Percentiles rank a stretch among this genome's conserved stretches.
Evolutionary conservation across 2,888 invertebrate species (phyloP).

Genomic region (Adelphocoris suturalis): DNA sequence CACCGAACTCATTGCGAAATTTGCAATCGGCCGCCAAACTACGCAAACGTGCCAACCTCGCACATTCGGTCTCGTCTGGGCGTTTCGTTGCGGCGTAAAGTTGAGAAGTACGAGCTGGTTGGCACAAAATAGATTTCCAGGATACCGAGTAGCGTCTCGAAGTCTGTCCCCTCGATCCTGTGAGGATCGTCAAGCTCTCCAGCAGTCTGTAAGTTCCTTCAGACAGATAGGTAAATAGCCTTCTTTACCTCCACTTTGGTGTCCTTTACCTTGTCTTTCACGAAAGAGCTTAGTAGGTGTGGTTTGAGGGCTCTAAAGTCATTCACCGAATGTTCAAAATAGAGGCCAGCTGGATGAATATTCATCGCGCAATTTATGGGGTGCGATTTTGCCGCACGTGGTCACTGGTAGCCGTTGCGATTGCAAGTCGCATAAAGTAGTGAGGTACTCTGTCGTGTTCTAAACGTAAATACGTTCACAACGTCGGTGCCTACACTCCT

Average conservation of each 20-base stretch:
- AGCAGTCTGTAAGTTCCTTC: slow-evolving; percentile 8
- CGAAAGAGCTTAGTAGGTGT: not conserved
- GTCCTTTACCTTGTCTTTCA: not conserved
- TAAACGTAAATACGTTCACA: no score
- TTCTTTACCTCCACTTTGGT: not conserved
- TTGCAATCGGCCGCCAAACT: not conserved
- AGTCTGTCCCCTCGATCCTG: not conserved
- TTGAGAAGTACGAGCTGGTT: not conserved
- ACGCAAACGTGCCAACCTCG: not conserved
- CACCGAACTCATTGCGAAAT: not conserved
- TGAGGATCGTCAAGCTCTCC: not conserved
- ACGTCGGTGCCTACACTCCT: no score
- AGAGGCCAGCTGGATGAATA: not conserved
- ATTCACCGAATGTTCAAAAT: slow-evolving; percentile 10
- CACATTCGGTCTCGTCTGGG: not conserved
- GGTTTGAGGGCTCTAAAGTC: not conserved
- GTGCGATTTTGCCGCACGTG: no score
- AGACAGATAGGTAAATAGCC: not conserved
- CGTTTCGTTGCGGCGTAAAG: not conserved
- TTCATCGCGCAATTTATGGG: no score
- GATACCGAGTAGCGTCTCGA: not conserved
- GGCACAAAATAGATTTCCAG: not conserved
- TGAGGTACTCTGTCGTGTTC: no score
- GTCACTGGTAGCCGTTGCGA: no score
- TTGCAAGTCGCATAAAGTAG: no score